These are phyloP conservation scores for Standfussiana lucernea DNA, from an alignment of 2,888 invertebrate genomes.

Conservation along the genomic window DNA sequence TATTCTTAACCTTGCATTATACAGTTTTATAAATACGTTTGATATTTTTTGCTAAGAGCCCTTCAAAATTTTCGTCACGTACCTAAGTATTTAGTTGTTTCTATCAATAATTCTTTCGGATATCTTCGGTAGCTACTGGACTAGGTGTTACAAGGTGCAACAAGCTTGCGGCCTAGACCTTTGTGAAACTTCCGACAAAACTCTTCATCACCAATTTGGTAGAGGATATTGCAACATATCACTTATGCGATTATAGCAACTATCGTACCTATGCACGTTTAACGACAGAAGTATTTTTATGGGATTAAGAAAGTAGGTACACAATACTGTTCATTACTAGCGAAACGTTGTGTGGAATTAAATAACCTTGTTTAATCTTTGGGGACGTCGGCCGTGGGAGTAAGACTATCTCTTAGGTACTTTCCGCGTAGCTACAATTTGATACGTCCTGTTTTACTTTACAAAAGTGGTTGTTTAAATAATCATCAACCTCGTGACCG, in stretches of 20 bases:
- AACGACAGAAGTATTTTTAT: slow-evolving; percentile 18
- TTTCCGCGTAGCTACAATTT: slow-evolving; percentile 30
- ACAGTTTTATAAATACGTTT: neutral
- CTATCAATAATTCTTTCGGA: neutral
- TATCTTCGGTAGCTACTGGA: slow-evolving; percentile 8
- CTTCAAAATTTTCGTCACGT: slow-evolving; percentile 3
- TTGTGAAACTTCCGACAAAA: slow-evolving; percentile 53
- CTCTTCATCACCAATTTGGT: slow-evolving; percentile 36
- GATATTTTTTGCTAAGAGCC: neutral
- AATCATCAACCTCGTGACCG: neutral
- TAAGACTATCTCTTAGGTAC: neutral
- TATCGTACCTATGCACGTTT: slow-evolving; percentile 7
- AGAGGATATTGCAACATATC: slow-evolving; percentile 51
- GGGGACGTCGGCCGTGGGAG: neutral
- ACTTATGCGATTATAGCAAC: slow-evolving; percentile 44
- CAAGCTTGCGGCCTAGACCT: slow-evolving; percentile 55
- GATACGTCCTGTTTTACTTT: slow-evolving; percentile 33
- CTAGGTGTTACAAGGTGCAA: slow-evolving; percentile 43
- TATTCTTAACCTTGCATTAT: neutral
- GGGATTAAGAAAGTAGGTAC: neutral
- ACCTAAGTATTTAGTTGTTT: neutral
- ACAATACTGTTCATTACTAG: slow-evolving; percentile 14
- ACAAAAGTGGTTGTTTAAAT: slow-evolving; percentile 29
- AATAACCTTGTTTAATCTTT: slow-evolving; percentile 42
- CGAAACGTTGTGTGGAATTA: neutral